phyloP scores from a whole-genome alignment of 1,140 invertebrate genomes.

The Aphaenogaster floridana region DNA sequence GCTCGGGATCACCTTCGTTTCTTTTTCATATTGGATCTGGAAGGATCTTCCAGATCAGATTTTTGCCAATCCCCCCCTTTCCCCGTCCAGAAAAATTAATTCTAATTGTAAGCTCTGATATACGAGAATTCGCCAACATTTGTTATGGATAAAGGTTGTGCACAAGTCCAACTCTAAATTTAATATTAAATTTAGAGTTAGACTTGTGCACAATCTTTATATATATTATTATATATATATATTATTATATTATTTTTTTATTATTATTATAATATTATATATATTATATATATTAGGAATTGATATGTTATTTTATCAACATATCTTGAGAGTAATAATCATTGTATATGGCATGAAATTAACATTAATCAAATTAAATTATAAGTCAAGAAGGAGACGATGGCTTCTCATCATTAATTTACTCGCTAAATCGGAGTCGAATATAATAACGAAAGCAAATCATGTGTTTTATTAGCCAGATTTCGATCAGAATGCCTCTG shows the following conservation, averaged over 20 bases:
- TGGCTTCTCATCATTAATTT: neutral
- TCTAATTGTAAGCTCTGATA: neutral
- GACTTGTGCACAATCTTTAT: too few relatives aligned
- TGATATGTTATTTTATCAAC: neutral
- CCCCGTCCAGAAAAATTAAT: neutral
- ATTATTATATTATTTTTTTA: too few relatives aligned
- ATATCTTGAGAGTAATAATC: neutral
- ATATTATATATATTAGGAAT: neutral
- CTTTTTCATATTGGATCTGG: neutral
- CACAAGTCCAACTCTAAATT: neutral
- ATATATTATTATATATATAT: too few relatives aligned
- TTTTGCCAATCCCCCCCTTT: conserved; percentile 12
- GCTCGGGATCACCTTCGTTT: neutral
- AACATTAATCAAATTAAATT: conserved; percentile 21
- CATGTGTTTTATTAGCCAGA: neutral
- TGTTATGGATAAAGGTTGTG: neutral
- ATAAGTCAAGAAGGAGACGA: too few relatives aligned
- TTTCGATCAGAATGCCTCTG: neutral
- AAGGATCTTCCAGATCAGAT: neutral
- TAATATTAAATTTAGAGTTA: too few relatives aligned
- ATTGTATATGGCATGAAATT: neutral
- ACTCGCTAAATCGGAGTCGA: neutral
- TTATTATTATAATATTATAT: too few relatives aligned
- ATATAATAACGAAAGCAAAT: conserved; percentile 7
- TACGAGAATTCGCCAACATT: neutral